Base-by-base conservation (phyloP, 2,113 vertebrate species). In the Lepisosteus osseus region DNA sequence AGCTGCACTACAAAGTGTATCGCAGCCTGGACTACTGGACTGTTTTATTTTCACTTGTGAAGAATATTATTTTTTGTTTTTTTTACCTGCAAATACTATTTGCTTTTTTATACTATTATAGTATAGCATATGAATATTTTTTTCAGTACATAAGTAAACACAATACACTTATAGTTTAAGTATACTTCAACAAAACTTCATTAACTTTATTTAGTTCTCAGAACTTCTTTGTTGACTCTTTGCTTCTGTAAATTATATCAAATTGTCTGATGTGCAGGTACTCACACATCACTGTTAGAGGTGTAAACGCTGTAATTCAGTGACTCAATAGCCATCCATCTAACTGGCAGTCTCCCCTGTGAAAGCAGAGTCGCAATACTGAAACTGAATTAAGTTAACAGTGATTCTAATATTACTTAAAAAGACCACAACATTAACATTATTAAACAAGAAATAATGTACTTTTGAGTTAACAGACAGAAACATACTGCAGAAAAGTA, bases 271-370 rank as follows among this genome's bases (percentile, higher is more conserved):
- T 1, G 1, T 62, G 17, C 17, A 40, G 45, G 51, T 81, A 90
- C 94, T 94, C 79, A 95, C 94, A 95, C 94, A 2, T 96, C 94
- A 80, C 94, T 96, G 79, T 95, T 95, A 74, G 92, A 93, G 40
- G 94, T 96, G 44, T 96, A 96, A n/a, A 96, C 94, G 0, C 94
- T 96, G 77, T 95, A 96, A 84, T 96, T 96, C 61, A 96, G 79
- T 7, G 94, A 96, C 66, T 96, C 94, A 0, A 96, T 96, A 9
- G 94, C 94, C 94, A 96, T 95, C 94, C 94, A 95, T 84, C 94
- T 82, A 70, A 96, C 94, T 1, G 94, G 94, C 75, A 96, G 87
- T n/a, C 94, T 87, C 61, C 94, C 94, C 94, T 96, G 74, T 7
- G 72, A 74, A 79, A 44, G 68, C 65, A 61, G 72, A 43, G 75